Evolutionary conservation across 1,140 invertebrate species (phyloP).

Genomic region (Cheumatopsyche charites): DNA sequence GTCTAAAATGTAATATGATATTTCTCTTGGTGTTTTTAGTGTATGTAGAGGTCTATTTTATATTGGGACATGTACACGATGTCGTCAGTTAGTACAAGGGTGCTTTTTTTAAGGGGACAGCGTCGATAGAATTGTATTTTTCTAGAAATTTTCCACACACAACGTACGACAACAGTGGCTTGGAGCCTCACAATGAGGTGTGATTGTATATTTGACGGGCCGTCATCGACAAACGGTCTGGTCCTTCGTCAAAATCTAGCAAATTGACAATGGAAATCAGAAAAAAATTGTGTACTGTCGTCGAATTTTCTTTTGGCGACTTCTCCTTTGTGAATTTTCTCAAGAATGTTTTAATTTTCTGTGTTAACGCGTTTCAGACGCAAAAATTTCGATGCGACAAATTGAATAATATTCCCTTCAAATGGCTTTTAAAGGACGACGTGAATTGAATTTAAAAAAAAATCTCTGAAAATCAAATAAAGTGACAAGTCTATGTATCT

Average conservation of each 20-base stretch:
- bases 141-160: not conserved
- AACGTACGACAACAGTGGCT: not conserved
- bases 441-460: not conserved
- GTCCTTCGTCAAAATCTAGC: constrained; percentile 12
- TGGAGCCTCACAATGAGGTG: constrained; percentile 2
- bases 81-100: no score
- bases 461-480: not conserved
- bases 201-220: constrained; percentile 25
- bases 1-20: no score
- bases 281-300: constrained; percentile 5
- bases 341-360: constrained; percentile 10
- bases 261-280: constrained; percentile 21
- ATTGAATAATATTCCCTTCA: no score
- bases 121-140: not conserved
- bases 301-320: not conserved
- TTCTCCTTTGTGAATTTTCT: constrained; percentile 4
- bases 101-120: no score
- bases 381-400: no score
- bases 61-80: no score
- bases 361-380: not conserved
- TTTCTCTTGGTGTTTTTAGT: no score
- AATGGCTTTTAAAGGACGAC: not conserved
- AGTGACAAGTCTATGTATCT: no score
- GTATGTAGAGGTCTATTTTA: no score
- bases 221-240: constrained; percentile 21